These are phyloP conservation scores for Elmis aenea DNA, from an alignment of 2,888 invertebrate genomes.

Conservation along the genomic window DNA sequence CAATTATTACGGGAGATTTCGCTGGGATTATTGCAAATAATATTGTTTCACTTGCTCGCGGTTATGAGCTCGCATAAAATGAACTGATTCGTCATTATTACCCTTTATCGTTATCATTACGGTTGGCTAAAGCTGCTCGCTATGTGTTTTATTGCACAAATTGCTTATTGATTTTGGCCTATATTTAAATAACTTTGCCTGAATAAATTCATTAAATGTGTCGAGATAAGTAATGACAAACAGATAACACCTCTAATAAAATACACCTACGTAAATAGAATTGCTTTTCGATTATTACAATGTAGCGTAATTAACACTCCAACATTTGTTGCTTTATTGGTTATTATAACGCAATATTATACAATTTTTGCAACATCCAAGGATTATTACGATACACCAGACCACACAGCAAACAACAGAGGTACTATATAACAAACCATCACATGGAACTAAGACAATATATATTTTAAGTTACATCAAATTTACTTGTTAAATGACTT, in stretches of 20 bases:
- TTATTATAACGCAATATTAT: too few relatives aligned
- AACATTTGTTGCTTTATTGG: too few relatives aligned
- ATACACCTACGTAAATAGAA: constrained; percentile 18
- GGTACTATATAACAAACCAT: too few relatives aligned
- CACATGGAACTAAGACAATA: too few relatives aligned
- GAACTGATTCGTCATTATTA: constrained; percentile 28
- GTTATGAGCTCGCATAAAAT: constrained; percentile 33
- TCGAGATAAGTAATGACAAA: constrained; percentile 20
- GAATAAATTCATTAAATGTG: constrained; percentile 20
- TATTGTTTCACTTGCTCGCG: constrained; percentile 27
- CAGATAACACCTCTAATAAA: constrained; percentile 21
- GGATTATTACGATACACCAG: too few relatives aligned
- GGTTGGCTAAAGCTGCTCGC: constrained; percentile 20
- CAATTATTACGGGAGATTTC: constrained; percentile 36
- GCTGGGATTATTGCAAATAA: constrained; percentile 31
- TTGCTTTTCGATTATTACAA: too few relatives aligned
- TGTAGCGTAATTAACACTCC: too few relatives aligned
- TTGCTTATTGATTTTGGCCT: constrained; percentile 30
- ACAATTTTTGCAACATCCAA: too few relatives aligned
- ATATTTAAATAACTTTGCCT: constrained; percentile 25
- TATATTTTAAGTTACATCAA: too few relatives aligned
- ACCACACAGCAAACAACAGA: too few relatives aligned
- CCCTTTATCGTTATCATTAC: constrained; percentile 32
- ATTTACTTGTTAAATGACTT: too few relatives aligned
- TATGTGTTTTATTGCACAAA: constrained; percentile 28